Conservation (phyloP, 2,888 invertebrate genomes). For the Parnassius glacialis region DNA sequence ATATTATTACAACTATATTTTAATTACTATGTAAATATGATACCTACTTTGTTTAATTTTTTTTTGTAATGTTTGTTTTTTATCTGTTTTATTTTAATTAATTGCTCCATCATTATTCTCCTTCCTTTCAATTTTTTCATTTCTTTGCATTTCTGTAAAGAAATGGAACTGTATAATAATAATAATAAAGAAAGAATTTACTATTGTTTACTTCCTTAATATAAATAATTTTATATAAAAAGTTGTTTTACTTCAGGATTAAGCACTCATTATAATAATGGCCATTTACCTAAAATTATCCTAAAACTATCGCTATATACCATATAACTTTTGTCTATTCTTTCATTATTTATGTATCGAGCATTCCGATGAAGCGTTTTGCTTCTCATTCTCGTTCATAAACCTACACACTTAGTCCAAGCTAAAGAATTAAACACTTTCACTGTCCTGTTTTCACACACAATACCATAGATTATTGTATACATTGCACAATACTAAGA, state of each 20-base stretch:
- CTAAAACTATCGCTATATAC: no score
- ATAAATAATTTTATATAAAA: conserved; percentile 30
- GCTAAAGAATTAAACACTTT: no score
- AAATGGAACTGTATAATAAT: conserved; percentile 25
- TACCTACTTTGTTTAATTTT: conserved; percentile 5
- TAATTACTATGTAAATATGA: conserved; percentile 24
- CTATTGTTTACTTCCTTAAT: conserved; percentile 26
- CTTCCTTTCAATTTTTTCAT: conserved; percentile 7
- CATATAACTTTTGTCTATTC: no score
- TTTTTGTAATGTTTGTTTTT: conserved; percentile 1
- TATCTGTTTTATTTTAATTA: conserved; percentile 5
- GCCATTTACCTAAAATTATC: no score
- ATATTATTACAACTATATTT: not conserved
- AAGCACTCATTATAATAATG: no score
- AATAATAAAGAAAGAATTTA: conserved; percentile 25
- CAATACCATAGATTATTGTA: no score
- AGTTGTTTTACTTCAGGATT: not conserved
- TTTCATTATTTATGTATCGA: no score
- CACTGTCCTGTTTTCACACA: no score
- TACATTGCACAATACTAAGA: no score
- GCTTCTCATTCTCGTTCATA: no score
- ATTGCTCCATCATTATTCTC: conserved; percentile 17
- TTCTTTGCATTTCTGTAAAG: conserved; percentile 18
- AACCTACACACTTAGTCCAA: no score
- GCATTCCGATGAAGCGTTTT: no score